Percentiles rank a stretch among this genome's conserved stretches.
These are phyloP conservation scores for Charaxes varanes DNA, from an alignment of 1,140 invertebrate genomes.

Conservation along the genomic window DNA sequence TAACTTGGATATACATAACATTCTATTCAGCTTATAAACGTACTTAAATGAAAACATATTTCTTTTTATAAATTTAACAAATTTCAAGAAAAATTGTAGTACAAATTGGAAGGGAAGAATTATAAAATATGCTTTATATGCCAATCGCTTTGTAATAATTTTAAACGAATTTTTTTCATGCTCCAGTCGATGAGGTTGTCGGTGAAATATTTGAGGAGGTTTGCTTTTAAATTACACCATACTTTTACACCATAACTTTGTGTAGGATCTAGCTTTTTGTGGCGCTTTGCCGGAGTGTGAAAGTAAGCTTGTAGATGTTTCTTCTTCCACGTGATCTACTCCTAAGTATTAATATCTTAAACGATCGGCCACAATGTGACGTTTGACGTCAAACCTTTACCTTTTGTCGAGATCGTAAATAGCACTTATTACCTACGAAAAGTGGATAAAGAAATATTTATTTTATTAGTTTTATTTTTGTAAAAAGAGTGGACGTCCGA, in stretches of 20 bases:
- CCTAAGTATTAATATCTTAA: slow-evolving; percentile 2
- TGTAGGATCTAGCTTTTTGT: slow-evolving; percentile 15
- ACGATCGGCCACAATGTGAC: slow-evolving; percentile 7
- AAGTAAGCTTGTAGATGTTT: slow-evolving; percentile 10
- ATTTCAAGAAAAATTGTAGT: too few species aligned
- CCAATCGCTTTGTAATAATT: slow-evolving; percentile 2
- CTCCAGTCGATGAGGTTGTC: slow-evolving; percentile 66
- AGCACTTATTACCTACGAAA: too few species aligned
- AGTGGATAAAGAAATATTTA: too few species aligned
- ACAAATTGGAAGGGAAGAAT: too few species aligned
- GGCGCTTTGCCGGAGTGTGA: slow-evolving; percentile 6
- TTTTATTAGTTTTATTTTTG: not conserved
- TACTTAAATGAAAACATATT: too few species aligned
- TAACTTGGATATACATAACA: too few species aligned
- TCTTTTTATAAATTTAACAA: too few species aligned
- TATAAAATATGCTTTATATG: too few species aligned
- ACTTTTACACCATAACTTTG: slow-evolving; percentile 8
- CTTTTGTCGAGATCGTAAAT: too few species aligned
- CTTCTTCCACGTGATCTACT: not conserved
- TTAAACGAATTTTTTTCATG: slow-evolving; percentile 50
- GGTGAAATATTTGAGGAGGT: slow-evolving; percentile 62
- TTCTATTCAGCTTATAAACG: too few species aligned
- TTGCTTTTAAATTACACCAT: slow-evolving; percentile 41
- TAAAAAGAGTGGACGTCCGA: not conserved
- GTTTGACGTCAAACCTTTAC: not conserved